A percentile compares a stretch with the other conserved stretches of the same genome.
Conservation (phyloP, 2,888 invertebrate genomes). For the Baccha elongata region DNA sequence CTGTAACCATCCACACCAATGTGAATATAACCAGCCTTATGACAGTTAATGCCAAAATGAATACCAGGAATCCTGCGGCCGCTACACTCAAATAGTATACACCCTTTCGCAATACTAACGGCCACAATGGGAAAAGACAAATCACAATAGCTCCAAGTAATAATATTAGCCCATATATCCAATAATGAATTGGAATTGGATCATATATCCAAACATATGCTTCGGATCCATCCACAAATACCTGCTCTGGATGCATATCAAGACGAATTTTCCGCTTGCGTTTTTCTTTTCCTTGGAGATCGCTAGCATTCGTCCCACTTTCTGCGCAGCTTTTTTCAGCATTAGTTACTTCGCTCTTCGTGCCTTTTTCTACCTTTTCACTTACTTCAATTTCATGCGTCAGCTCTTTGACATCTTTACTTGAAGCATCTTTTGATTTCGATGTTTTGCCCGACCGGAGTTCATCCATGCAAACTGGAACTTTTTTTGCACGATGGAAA, state of each 20-base stretch:
- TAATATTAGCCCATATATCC: slow-evolving; percentile 94
- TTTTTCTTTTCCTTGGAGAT: slow-evolving; percentile 83
- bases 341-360: slow-evolving; percentile 78
- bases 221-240: slow-evolving; percentile 96
- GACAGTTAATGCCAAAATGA: slow-evolving; percentile 95
- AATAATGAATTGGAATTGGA: slow-evolving; percentile 96
- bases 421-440: slow-evolving; percentile 45
- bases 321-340: slow-evolving; percentile 78
- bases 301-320: slow-evolving; percentile 18
- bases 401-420: slow-evolving; percentile 40
- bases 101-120: slow-evolving; percentile 94
- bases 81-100: slow-evolving; percentile 98
- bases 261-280: slow-evolving; percentile 95
- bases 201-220: slow-evolving; percentile 99
- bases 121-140: slow-evolving; percentile 99
- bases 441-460: slow-evolving; percentile 74
- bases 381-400: slow-evolving; percentile 50
- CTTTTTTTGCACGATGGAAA: slow-evolving; percentile 96
- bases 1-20: slow-evolving; percentile 92
- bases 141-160: slow-evolving; percentile 97
- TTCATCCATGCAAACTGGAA: slow-evolving; percentile 83
- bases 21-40: slow-evolving; percentile 96
- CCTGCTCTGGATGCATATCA: slow-evolving; percentile 98
- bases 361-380: slow-evolving; percentile 52
- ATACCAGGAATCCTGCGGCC: slow-evolving; percentile 96